Evolutionary conservation across 2,888 invertebrate genomes (phyloP), one percentile per base, ranked within the genome.

Genomic region (Sesia apiformis): DNA sequence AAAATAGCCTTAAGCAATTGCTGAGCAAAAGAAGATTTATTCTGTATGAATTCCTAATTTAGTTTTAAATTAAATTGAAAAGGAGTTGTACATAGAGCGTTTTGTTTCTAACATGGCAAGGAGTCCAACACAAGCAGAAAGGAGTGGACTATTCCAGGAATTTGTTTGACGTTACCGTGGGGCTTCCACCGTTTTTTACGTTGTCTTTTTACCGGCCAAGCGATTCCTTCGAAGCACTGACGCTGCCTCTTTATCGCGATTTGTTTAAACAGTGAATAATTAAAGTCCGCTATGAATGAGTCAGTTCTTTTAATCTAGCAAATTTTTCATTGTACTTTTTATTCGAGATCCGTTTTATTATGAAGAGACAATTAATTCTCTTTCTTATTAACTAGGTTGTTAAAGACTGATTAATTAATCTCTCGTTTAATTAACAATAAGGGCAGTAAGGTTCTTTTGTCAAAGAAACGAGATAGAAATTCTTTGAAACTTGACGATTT

Each of bases 211-310:
- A 67, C 56, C 57, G 57, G 59, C 63, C 72, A 65, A 58, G 61
- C 61, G 61, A 70, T 69, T 69, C 64, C 67, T 39, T 70, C 63
- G 65, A 67, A 72, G 69, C 63, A 67, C 69, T 67, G 70, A 65
- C 66, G 66, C 69, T 69, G 69, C 23, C 23, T 77, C 75, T 78
- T 79, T 77, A 81, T 82, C 81, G 78, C 79, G 79, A 82, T 84
- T 81, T 86, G 81, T 87, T 87, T 87, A 84, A 87, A 85, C 81
- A 84, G 78, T 70, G 77, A 77, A 85, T 84, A 87, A 89, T 89
- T 87, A 88, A 87, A 84, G 70, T 77, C 72, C 61, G 65, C 72
- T 81, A 80, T 78, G 81, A 84, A 83, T 81, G 81, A 80, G 70
- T 77, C 70, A 70, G 70, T 76, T 71, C 76, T 86, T 82, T 84